Evolutionary conservation across 2,797 vertebrate species (phyloP).

Genomic region (Peromyscus aztecus): DNA sequence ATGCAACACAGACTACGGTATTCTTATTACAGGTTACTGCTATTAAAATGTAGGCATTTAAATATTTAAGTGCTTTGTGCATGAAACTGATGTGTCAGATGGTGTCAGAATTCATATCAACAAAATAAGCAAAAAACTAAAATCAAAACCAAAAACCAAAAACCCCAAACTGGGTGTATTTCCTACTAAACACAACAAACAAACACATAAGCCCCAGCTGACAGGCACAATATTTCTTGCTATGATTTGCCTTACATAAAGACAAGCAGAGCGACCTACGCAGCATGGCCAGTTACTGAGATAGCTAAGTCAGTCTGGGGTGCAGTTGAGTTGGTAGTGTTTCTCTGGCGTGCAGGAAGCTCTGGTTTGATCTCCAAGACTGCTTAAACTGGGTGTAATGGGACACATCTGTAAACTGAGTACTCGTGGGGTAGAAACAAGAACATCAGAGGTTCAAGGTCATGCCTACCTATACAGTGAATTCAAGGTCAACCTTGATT

Average conservation of each 20-base stretch:
- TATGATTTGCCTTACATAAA: conserved; percentile 51
- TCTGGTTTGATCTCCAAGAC: background rate
- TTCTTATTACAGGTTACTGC: conserved; percentile 45
- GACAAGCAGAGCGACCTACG: background rate
- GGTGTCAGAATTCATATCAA: conserved; percentile 30
- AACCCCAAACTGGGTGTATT: background rate
- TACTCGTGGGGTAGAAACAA: background rate
- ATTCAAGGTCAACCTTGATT: background rate
- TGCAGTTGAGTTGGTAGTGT: background rate
- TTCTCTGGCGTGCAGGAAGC: background rate
- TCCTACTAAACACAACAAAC: conserved; percentile 31
- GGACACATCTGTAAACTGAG: background rate
- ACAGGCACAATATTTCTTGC: conserved; percentile 7
- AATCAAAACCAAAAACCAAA: background rate
- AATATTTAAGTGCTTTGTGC: conserved; percentile 48
- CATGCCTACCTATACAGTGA: background rate
- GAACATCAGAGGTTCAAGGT: background rate
- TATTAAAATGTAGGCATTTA: conserved; percentile 39
- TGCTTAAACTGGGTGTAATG: background rate
- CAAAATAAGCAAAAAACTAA: conserved; percentile 2
- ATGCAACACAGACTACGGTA: conserved; percentile 16
- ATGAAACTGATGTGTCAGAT: background rate
- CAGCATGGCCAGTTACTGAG: background rate
- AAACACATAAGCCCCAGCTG: background rate
- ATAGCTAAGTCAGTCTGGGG: background rate